Evolutionary conservation across 1,140 invertebrate genomes (phyloP), one percentile per base, ranked within the genome.

Genomic region (Achroia grisella): DNA sequence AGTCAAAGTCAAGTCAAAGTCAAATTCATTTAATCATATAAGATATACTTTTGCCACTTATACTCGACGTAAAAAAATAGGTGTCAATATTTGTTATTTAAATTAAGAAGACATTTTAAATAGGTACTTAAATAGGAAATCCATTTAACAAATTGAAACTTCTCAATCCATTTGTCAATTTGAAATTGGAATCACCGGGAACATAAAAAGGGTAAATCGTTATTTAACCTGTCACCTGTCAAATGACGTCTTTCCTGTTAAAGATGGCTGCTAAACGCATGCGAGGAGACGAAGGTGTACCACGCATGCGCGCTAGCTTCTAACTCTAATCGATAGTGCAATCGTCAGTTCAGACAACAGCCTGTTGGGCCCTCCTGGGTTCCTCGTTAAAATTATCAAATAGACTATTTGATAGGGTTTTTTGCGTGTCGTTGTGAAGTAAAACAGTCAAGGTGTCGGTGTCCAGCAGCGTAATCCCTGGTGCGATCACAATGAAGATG

Each of bases 401-500:
- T 42, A 49, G 28, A 32, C 54, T 37, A 49, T 59, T 43, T 44
- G 42, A 56, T 39, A 43, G 51, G 53, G 64, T 23, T 67, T 44
- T 67, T 54, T 58, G 33, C 35, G 60, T 49, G 52, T 48, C 48
- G 56, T 45, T 57, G 64, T 66, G 46, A 27, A 45, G 41, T 15
- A 48, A 75, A 79, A 50, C 44, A 51, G 47, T 49, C 71, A 84
- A 70, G 57, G 76, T 82, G 78, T 82, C 78, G 61, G 68, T 81
- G 14, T 74, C 71, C 51, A 82, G 71, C 41, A 80, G 76, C 64
- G 69, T 81, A 5, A 52, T 82, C 10, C 76, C 66, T 4, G 76
- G 73, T 10, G 80, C 74, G 35, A 79, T 82, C 59, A 74, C 71
- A 1, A 76, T 79, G 76, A 82, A 82, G 69, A 77, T 78, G 44